Evolutionary conservation across 2,888 invertebrate species (phyloP), one percentile per base, ranked within the genome.

Genomic region (Sinohyriopsis cumingii): DNA sequence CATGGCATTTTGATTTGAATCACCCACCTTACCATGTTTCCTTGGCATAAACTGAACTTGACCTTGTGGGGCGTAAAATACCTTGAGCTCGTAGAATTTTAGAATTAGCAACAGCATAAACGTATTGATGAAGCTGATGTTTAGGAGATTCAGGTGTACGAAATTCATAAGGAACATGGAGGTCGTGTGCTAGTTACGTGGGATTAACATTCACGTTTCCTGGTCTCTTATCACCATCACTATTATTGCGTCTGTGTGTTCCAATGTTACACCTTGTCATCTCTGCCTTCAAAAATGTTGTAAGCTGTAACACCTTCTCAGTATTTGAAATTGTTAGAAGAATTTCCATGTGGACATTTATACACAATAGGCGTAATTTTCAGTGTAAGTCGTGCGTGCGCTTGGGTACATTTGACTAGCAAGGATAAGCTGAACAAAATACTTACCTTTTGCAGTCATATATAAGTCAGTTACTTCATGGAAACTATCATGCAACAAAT

Each of bases 81-180:
- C 76, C 78, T 63, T 80, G 81, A 22, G 81, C 80, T 59, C 76
- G 67, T n/a, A 71, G 72, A 59, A 81, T 72, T 25, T 80, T 78
- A 25, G 81, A 79, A 69, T 81, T 80, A 28, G 76, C 75, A 54
- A 79, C 76, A 59, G 79, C 79, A 65, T 78, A 78, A 20, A 79
- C 76, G 55, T 74, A n/a, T 75, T 28, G 28, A 28, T 20, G 79
- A 74, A 24, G 71, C 71, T 63, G 70, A 69, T 18, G 54, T 67
- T 22, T 70, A 55, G 75, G 28, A 63, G 53, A 57, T n/a, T 64
- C 24, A 25, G 19, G 75, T 54, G 77, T 75, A 64, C 75, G 73
- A 68, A 77, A 77, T 63, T 69, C 73, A 61, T 75, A 77, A 54
- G 75, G 77, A 22, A 77, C 69, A 45, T 62, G 68, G 53, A 77